Base-by-base conservation (phyloP, 2,888 invertebrate genomes). In the Eupithecia dodoneata region DNA sequence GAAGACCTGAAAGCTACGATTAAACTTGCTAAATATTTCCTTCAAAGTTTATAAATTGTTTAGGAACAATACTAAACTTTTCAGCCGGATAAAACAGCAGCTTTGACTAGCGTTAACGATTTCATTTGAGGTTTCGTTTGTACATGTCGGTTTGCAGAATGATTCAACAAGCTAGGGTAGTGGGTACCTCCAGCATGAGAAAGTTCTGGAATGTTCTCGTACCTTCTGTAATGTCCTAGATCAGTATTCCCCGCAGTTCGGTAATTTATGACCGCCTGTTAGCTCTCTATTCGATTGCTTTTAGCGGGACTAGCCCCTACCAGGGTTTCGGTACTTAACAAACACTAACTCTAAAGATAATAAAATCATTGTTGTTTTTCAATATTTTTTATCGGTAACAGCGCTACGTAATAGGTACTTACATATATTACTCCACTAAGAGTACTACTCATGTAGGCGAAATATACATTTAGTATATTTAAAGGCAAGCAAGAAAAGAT, bases 211-310 rank as follows among this genome's bases (percentile, higher is more conserved):
- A 70, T 45, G 70, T 30, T 70, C 70, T 13, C n/a, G 45, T 5
- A 30, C 45, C 30, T 75, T 76, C 71, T 74, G 71, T 63, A 72
- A 74, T 72, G 69, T 76, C 72, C 76, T 76, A 72, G 73, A 76
- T 79, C 79, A 76, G 72, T 79, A 79, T 79, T 79, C 78, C 76
- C 52, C 63, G 45, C 70, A 55, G 74, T 59, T 71, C 73, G 63
- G 72, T 76, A 70, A 79, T 79, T 74, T 79, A 79, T 74, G 76
- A 71, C 55, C 78, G 75, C 65, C 72, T 74, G 74, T 78, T 78
- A 74, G 76, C 78, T 74, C 72, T 66, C 76, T 65, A 70, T 76
- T 79, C 79, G 70, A 79, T 79, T 79, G 76, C 79, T 76, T 76
- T 79, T 74, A 79, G 72, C 41, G 41, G 45, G 65, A 30, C 44